Evolutionary conservation across 2,888 invertebrate genomes (phyloP), one percentile per base, ranked within the genome.

Genomic region (Lysandra bellargus): DNA sequence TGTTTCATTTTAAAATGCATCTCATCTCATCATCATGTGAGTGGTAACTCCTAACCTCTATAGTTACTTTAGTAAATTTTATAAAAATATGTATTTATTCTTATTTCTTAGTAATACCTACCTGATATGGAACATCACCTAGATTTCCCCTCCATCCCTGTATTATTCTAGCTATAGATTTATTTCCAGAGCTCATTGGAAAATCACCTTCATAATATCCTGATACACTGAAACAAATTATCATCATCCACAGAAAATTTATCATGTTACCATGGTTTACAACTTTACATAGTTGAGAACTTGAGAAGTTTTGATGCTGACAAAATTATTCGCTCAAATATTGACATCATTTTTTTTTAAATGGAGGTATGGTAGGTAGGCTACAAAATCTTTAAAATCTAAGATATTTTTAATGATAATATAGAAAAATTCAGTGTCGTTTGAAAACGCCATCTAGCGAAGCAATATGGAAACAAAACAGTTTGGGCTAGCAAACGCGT

Each of bases 91-190:
- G 23, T 60, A 57, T 7, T 77, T 49, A 37, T 7, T 77, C 2
- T 33, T 60, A 60, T 1, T 40, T 33, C 30, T 37, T 17, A 37
- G 23, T 57, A 53, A 1, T 37, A 73, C 23, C 23, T 83, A 91
- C 91, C 87, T 90, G 92, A 83, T 90, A 91, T 4, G 90, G 91
- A 17, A 88, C 85, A 81, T 90, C 89, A 12, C 90, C 91, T 75
- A 88, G 86, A 12, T 82, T 81, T 1, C 86, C 91, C 1, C 86
- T 83, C 79, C 53, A 78, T 0, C 91, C 92, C 77, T 87, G 86
- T 0, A 86, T 83, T 6, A 90, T 85, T n/a, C 88, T 85, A 5
- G 85, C 85, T 9, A 86, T 80, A 17, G 83, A 69, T 17, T 37
- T 69, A 37, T 69, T 69, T 9, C 33, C 33, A 69, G 1, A 69